Percentiles rank a stretch among this genome's conserved stretches.
Evolutionary conservation across 2,113 vertebrate species (phyloP).

Genomic region (Loxodonta africana): DNA sequence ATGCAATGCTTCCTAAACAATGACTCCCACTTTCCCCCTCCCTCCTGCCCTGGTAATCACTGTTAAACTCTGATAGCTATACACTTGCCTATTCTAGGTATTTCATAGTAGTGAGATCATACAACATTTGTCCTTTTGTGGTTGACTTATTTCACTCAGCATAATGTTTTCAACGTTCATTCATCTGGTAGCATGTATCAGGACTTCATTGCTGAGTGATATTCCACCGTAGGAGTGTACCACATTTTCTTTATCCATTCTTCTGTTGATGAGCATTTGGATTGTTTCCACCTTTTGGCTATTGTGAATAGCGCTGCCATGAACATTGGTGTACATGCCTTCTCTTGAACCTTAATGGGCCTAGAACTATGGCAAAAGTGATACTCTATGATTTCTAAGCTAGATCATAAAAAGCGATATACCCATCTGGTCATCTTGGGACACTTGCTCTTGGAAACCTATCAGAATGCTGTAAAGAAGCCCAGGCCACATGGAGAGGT

Average conservation of each 20-base stretch:
- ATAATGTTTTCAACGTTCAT: no score
- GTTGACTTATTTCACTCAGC: no score
- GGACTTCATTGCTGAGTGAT: no score
- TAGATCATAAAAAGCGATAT: not conserved
- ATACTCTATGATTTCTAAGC: not conserved
- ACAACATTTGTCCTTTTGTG: no score
- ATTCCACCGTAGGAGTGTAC: not conserved
- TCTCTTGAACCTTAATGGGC: not conserved
- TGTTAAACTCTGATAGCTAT: no score
- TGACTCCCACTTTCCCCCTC: no score
- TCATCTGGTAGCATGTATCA: no score
- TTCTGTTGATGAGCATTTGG: not conserved
- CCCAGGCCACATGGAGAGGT: not conserved
- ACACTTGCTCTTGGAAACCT: not conserved
- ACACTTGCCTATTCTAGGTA: no score
- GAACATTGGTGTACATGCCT: not conserved
- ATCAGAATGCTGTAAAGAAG: constrained; percentile 1
- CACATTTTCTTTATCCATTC: not conserved
- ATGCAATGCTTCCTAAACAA: no score
- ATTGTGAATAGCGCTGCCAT: not conserved
- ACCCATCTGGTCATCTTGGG: not conserved
- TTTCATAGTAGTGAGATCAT: no score
- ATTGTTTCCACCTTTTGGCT: not conserved
- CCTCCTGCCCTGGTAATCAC: no score
- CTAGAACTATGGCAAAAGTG: not conserved